Percentiles rank a stretch among this genome's conserved stretches.
phyloP scores from a whole-genome alignment of 1,140 invertebrate genomes.

The Rhizoglyphus robini region DNA sequence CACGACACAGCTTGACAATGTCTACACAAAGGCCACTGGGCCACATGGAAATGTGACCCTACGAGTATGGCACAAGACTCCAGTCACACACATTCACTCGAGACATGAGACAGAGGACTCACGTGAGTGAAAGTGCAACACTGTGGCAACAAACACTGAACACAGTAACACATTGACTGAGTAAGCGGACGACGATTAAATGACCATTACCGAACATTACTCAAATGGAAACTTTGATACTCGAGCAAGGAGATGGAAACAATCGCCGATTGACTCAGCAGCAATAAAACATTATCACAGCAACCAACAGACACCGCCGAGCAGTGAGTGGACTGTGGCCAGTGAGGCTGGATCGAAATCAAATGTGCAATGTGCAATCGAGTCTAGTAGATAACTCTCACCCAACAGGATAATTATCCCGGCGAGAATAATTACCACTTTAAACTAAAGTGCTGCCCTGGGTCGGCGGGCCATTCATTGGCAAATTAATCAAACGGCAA shows the following conservation, averaged over 20 bases:
- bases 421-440: slow-evolving; percentile 7
- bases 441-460: not conserved
- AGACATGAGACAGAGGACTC: not conserved
- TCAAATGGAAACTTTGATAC: not conserved
- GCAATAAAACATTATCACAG: not conserved
- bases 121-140: not conserved
- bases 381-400: too few relatives aligned
- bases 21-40: too few relatives aligned
- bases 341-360: too few relatives aligned
- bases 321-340: too few relatives aligned
- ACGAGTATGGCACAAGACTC: too few relatives aligned
- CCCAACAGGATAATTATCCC: not conserved
- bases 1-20: not conserved
- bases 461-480: too few relatives aligned
- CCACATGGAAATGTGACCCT: too few relatives aligned
- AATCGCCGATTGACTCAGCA: not conserved
- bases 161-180: slow-evolving; percentile 6
- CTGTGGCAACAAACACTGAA: not conserved
- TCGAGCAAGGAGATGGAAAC: not conserved
- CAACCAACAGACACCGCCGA: too few relatives aligned
- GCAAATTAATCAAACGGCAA: not conserved
- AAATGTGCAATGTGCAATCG: too few relatives aligned
- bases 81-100: not conserved
- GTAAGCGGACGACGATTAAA: not conserved
- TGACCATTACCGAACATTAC: not conserved